Percentiles rank a stretch among this genome's conserved stretches.
phyloP scores from a whole-genome alignment of 2,888 invertebrate genomes.

The Fragum whitleyi region DNA sequence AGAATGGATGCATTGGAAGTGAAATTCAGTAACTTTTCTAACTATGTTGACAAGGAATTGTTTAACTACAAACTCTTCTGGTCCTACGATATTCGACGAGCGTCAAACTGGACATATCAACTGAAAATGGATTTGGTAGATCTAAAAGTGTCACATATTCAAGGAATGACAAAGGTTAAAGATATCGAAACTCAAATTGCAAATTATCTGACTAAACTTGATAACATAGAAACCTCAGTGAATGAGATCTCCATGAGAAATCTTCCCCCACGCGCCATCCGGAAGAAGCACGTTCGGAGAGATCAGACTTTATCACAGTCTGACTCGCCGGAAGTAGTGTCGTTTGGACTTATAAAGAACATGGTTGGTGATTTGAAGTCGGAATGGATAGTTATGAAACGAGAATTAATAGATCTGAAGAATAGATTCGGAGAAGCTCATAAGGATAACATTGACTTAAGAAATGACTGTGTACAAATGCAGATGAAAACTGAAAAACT shows the following conservation, averaged over 20 bases:
- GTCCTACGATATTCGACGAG: slow-evolving; percentile 58
- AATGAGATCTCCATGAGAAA: slow-evolving; percentile 33
- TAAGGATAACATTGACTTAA: slow-evolving; percentile 58
- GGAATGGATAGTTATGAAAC: slow-evolving; percentile 83
- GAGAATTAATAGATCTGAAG: slow-evolving; percentile 79
- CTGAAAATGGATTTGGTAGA: slow-evolving; percentile 67
- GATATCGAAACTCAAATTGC: slow-evolving; percentile 42
- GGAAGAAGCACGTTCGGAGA: slow-evolving; percentile 53
- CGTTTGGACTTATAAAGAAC: slow-evolving; percentile 68
- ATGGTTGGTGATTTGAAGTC: slow-evolving; percentile 82
- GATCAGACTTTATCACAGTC: slow-evolving; percentile 53
- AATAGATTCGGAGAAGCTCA: slow-evolving; percentile 66
- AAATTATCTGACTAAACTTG: slow-evolving; percentile 45
- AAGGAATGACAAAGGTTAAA: slow-evolving; percentile 46
- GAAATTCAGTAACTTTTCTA: slow-evolving; percentile 71
- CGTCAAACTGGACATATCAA: slow-evolving; percentile 67
- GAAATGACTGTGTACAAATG: slow-evolving; percentile 65
- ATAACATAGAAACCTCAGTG: slow-evolving; percentile 43
- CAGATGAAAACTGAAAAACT: slow-evolving; percentile 38
- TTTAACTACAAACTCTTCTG: slow-evolving; percentile 61
- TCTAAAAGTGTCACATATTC: slow-evolving; percentile 62
- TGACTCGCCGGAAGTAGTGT: slow-evolving; percentile 36
- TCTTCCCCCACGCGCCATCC: slow-evolving; percentile 23
- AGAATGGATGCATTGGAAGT: slow-evolving; percentile 73
- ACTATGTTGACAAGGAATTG: slow-evolving; percentile 68